These are phyloP conservation scores for Lasioglossum lativentre DNA, from an alignment of 2,888 invertebrate species.

Conservation along the genomic window DNA sequence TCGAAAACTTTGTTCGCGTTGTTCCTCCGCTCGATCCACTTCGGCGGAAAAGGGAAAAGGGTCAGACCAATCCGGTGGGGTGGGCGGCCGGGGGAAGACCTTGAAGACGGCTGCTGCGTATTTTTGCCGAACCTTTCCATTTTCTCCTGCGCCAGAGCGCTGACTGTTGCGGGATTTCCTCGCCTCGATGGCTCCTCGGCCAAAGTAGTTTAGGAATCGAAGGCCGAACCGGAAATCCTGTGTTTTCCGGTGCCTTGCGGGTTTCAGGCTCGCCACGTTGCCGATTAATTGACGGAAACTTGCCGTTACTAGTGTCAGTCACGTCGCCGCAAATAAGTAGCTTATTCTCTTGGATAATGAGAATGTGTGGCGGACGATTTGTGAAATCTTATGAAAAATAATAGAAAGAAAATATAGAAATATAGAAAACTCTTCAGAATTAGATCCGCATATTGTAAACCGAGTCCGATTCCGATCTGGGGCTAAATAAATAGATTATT, in stretches of 20 bases:
- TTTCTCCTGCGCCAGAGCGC: slow-evolving; percentile 66
- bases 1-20: slow-evolving; percentile 64
- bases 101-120: slow-evolving; percentile 73
- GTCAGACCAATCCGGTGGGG: slow-evolving; percentile 49
- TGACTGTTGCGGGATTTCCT: slow-evolving; percentile 43
- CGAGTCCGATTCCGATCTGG: no score
- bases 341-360: neutral
- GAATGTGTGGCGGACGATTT: no score
- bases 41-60: slow-evolving; percentile 68
- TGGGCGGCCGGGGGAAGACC: slow-evolving; percentile 67
- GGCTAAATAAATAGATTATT: no score
- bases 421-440: no score
- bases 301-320: neutral
- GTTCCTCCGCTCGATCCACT: slow-evolving; percentile 62
- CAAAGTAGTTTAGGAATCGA: slow-evolving; percentile 60
- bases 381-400: no score
- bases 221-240: slow-evolving; percentile 59
- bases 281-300: slow-evolving; percentile 33
- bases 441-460: no score
- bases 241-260: slow-evolving; percentile 40
- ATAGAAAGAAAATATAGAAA: no score
- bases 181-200: slow-evolving; percentile 57
- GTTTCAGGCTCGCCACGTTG: slow-evolving; percentile 14
- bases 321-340: neutral
- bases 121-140: slow-evolving; percentile 81